Percentiles rank a stretch among this genome's conserved stretches.
Evolutionary conservation across 2,888 invertebrate species (phyloP).

Genomic region (Chymomyza amoena): DNA sequence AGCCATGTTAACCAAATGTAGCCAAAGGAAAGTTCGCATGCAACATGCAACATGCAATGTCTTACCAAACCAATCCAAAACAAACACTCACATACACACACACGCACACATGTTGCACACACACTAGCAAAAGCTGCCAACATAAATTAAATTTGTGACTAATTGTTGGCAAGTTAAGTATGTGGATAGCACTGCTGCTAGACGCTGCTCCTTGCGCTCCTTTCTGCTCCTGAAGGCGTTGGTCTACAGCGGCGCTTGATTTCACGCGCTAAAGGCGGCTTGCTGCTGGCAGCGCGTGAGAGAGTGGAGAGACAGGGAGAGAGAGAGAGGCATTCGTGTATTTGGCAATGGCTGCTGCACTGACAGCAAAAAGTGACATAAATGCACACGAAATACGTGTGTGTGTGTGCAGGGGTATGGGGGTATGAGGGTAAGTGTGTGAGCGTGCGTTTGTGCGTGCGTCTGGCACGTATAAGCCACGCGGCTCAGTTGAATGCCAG

Average conservation of each 20-base stretch:
- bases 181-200: slow-evolving; percentile 2
- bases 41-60: slow-evolving; percentile 18
- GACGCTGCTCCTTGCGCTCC: not conserved
- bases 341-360: slow-evolving; percentile 7
- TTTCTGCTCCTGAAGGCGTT: not conserved
- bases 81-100: not conserved
- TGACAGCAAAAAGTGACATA: slow-evolving; percentile 23
- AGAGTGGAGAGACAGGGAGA: not conserved
- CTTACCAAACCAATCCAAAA: not conserved
- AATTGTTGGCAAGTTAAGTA: slow-evolving; percentile 60
- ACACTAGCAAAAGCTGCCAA: slow-evolving; percentile 26
- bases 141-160: slow-evolving; percentile 65
- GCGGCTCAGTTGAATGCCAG: slow-evolving; percentile 42
- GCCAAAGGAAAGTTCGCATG: slow-evolving; percentile 31
- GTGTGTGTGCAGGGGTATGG: slow-evolving; percentile 6
- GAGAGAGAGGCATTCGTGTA: slow-evolving; percentile 14
- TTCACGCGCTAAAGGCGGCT: slow-evolving; percentile 9
- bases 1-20: not conserved
- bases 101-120: not conserved
- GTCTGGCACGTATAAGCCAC: slow-evolving; percentile 44
- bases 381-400: slow-evolving; percentile 21
- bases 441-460: slow-evolving; percentile 17
- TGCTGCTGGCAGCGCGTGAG: slow-evolving; percentile 37
- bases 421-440: slow-evolving; percentile 16
- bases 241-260: not conserved